Evolutionary conservation across 2,797 vertebrate genomes (phyloP).

Genomic region (Toxotes lorentzi): DNA sequence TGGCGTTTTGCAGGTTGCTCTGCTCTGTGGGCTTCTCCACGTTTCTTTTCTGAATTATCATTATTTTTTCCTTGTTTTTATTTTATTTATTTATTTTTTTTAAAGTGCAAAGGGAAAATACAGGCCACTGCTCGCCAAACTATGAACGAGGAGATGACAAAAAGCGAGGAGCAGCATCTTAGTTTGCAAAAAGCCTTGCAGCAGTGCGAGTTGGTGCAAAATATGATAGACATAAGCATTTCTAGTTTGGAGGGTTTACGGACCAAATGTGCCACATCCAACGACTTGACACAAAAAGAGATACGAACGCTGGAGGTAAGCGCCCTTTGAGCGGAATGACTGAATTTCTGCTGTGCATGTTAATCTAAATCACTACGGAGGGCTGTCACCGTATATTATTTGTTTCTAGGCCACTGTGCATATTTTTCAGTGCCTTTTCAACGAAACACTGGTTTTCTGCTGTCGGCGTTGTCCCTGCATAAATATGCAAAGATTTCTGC

Average conservation of each 20-base stretch:
- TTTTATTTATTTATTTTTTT: conserved; percentile 12
- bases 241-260: conserved; percentile 97
- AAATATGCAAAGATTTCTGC: conserved; percentile 49
- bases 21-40: conserved; percentile 67
- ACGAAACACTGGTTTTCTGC: conserved; percentile 2
- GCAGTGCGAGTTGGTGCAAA: conserved; percentile 98
- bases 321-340: conserved; percentile 44
- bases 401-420: conserved; percentile 70
- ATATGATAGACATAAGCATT: conserved; percentile 99
- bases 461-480: conserved; percentile 30
- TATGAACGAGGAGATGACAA: conserved; percentile 97
- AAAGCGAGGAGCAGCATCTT: conserved; percentile 93
- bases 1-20: conserved; percentile 77
- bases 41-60: conserved; percentile 64
- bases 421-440: conserved; percentile 5
- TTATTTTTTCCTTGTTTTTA: neutral
- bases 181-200: conserved; percentile 98
- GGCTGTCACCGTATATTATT: conserved; percentile 56
- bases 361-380: conserved; percentile 59
- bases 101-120: conserved; percentile 65
- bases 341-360: conserved; percentile 55
- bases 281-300: conserved; percentile 98
- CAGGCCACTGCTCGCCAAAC: conserved; percentile 82
- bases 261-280: conserved; percentile 99
- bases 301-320: conserved; percentile 97